Evolutionary conservation across 2,888 invertebrate genomes (phyloP).

Genomic region (Maniola hyperantus): DNA sequence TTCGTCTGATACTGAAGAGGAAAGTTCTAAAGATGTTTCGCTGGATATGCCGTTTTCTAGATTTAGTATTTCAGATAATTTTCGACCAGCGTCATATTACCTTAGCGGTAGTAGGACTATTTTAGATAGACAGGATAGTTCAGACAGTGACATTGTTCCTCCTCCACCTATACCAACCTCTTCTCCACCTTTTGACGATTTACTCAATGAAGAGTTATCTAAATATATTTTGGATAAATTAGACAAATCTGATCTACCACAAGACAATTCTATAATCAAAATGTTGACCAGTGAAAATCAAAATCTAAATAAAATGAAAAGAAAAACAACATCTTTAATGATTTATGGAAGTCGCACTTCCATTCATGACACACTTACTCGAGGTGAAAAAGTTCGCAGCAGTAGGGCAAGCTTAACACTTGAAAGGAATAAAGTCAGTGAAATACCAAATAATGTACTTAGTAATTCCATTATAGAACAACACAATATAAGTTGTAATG

Average conservation of each 20-base stretch:
- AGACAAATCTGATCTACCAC: conserved; percentile 72
- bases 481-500: conserved; percentile 67
- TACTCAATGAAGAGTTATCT: conserved; percentile 84
- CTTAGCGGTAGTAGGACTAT: conserved; percentile 86
- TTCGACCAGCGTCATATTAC: conserved; percentile 94
- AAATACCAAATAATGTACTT: conserved; percentile 52
- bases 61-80: conserved; percentile 93
- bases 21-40: conserved; percentile 89
- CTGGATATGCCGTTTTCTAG: conserved; percentile 85
- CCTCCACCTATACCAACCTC: conserved; percentile 91
- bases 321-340: conserved; percentile 78
- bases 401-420: conserved; percentile 73
- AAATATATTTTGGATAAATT: conserved; percentile 80
- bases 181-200: conserved; percentile 88
- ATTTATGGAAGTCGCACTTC: conserved; percentile 78
- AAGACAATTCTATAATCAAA: conserved; percentile 76
- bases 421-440: conserved; percentile 61
- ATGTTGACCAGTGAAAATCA: conserved; percentile 76
- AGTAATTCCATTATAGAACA: conserved; percentile 63
- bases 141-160: conserved; percentile 90
- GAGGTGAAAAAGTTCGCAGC: conserved; percentile 76
- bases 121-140: conserved; percentile 89
- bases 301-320: conserved; percentile 70
- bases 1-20: conserved; percentile 92
- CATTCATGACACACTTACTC: conserved; percentile 76